These are phyloP conservation scores for Synanthedon andrenaeformis DNA, from an alignment of 2,888 invertebrate genomes.

Conservation along the genomic window DNA sequence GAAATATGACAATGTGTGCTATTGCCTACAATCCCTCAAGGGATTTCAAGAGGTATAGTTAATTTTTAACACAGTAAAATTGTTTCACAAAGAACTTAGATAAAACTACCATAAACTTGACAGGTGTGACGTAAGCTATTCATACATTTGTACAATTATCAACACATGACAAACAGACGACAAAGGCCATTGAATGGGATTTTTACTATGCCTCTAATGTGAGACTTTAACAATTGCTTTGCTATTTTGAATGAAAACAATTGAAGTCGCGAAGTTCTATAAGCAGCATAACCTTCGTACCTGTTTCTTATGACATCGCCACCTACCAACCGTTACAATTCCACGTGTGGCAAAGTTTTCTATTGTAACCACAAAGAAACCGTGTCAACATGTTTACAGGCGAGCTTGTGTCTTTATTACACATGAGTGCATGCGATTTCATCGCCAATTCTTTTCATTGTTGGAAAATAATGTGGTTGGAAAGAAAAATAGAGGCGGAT, in stretches of 20 bases:
- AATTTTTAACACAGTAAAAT: not conserved
- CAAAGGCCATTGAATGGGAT: no score
- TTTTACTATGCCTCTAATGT: no score
- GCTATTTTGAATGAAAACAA: no score
- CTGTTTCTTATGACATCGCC: not conserved
- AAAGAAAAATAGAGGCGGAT: conserved; percentile 4
- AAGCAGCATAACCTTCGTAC: no score
- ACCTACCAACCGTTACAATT: not conserved
- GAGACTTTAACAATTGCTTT: no score
- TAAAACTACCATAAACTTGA: no score
- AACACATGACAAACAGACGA: no score
- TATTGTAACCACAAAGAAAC: conserved; percentile 7
- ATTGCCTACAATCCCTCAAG: not conserved
- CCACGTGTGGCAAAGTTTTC: not conserved
- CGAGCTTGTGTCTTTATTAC: not conserved
- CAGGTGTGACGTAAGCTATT: no score
- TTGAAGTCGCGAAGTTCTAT: no score
- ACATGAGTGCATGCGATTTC: conserved; percentile 5
- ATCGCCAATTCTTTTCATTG: conserved; percentile 10
- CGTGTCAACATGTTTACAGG: conserved; percentile 6
- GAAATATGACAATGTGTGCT: not conserved
- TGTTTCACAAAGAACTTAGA: no score
- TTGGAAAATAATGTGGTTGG: not conserved
- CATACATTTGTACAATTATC: no score
- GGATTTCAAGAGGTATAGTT: not conserved